Conservation (phyloP, 2,888 invertebrate species). For the Tetragnatha montana region DNA sequence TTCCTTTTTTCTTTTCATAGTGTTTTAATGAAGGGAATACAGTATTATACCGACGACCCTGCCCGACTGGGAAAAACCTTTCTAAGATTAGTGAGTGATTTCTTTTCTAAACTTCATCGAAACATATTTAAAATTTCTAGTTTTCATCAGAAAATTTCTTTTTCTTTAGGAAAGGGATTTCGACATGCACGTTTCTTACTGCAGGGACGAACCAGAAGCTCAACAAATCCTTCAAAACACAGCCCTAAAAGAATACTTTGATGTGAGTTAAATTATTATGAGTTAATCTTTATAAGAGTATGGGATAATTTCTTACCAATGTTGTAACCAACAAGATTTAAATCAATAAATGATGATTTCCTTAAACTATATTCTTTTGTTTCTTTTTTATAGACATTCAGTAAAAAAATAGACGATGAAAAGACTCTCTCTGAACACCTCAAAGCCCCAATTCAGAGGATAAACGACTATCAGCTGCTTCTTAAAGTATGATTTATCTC, state of each 20-base stretch:
- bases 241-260: slow-evolving; percentile 84
- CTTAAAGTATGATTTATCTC: slow-evolving; percentile 83
- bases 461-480: slow-evolving; percentile 96
- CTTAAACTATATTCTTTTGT: background rate
- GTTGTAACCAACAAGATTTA: background rate
- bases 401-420: slow-evolving; percentile 89
- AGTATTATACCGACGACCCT: slow-evolving; percentile 93
- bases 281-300: background rate
- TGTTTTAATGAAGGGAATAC: slow-evolving; percentile 92
- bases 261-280: slow-evolving; percentile 80
- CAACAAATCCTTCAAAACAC: slow-evolving; percentile 83
- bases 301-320: background rate
- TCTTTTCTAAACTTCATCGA: background rate
- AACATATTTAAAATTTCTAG: background rate
- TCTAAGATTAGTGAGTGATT: slow-evolving; percentile 82
- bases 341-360: background rate
- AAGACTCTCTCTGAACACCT: slow-evolving; percentile 92
- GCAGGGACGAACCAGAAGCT: slow-evolving; percentile 88
- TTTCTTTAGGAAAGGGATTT: slow-evolving; percentile 87
- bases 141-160: background rate
- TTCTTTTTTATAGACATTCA: slow-evolving; percentile 74
- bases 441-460: slow-evolving; percentile 94
- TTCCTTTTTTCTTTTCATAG: slow-evolving; percentile 78
- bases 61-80: slow-evolving; percentile 91
- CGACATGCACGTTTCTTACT: slow-evolving; percentile 93